Conservation (phyloP, 1,140 invertebrate genomes). For the Zaprionus taronus region DNA sequence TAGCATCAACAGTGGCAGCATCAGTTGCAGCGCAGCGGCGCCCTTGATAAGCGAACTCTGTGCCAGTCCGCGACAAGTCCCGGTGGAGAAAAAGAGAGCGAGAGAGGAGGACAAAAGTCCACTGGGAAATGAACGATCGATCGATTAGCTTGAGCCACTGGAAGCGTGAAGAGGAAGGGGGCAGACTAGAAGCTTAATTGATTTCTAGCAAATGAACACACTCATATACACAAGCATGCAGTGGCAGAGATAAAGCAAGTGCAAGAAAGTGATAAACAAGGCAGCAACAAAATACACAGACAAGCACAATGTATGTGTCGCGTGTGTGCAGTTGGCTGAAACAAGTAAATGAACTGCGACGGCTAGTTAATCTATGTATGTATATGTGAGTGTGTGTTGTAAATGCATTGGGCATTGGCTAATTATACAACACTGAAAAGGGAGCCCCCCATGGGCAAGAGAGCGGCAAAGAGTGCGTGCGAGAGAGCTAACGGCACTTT, state of each 20-base stretch:
- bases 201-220: slow-evolving; percentile 27
- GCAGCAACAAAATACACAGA: slow-evolving; percentile 31
- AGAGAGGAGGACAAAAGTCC: slow-evolving; percentile 3
- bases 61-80: slow-evolving; percentile 27
- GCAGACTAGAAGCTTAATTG: slow-evolving; percentile 15
- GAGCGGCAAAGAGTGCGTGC: not conserved
- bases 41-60: slow-evolving; percentile 37
- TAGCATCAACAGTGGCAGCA: slow-evolving; percentile 2
- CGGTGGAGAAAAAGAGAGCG: not conserved
- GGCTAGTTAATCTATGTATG: not conserved
- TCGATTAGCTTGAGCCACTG: slow-evolving; percentile 30
- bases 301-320: not conserved
- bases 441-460: not conserved
- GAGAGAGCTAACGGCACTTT: slow-evolving; percentile 42
- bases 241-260: slow-evolving; percentile 26
- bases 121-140: slow-evolving; percentile 17
- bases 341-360: slow-evolving; percentile 41
- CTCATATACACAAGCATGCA: not conserved
- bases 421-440: slow-evolving; percentile 44
- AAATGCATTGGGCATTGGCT: slow-evolving; percentile 29
- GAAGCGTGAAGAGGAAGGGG: not conserved
- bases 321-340: slow-evolving; percentile 12
- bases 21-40: not conserved
- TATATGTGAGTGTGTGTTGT: not conserved
- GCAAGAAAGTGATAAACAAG: slow-evolving; percentile 36